Evolutionary conservation across 1,140 invertebrate genomes (phyloP).

Genomic region (Pogonomyrmex californicus): DNA sequence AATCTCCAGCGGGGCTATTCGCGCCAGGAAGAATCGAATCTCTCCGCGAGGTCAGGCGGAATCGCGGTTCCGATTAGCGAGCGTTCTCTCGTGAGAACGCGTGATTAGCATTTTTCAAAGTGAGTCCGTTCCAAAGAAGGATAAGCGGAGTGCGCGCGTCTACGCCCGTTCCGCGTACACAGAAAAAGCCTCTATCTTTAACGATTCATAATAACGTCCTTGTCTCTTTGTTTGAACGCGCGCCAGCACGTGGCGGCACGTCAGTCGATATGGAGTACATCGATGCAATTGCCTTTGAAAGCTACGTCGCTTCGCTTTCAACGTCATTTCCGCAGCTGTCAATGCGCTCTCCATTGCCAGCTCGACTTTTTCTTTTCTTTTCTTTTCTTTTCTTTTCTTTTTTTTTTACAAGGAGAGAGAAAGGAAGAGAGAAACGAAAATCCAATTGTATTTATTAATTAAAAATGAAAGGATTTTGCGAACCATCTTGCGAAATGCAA

Average conservation of each 20-base stretch:
- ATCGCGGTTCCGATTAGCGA: slow-evolving; percentile 7
- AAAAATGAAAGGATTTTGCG: not conserved
- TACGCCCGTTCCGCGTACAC: slow-evolving; percentile 34
- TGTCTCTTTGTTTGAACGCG: slow-evolving; percentile 78
- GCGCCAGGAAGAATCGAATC: not conserved
- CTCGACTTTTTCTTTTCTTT: not conserved
- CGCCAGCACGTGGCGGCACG: slow-evolving; percentile 74
- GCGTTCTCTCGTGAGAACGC: not conserved
- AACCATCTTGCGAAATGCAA: not conserved
- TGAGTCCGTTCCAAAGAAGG: slow-evolving; percentile 26
- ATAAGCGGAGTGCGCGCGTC: not conserved
- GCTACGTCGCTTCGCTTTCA: slow-evolving; percentile 12
- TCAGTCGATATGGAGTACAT: slow-evolving; percentile 63
- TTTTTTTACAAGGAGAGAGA: slow-evolving; percentile 3
- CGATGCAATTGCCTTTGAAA: slow-evolving; percentile 69
- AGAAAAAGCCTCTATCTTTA: slow-evolving; percentile 60
- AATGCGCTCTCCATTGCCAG: not conserved
- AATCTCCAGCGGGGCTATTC: not conserved
- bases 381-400: not conserved
- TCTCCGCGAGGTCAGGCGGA: not conserved
- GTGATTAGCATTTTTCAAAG: slow-evolving; percentile 34
- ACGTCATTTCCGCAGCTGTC: slow-evolving; percentile 12
- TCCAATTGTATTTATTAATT: not conserved
- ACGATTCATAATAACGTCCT: slow-evolving; percentile 72
- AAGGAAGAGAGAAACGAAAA: not conserved